Evolutionary conservation across 2,113 vertebrate genomes (phyloP), one percentile per base, ranked within the genome.

Genomic region (Myiozetetes cayanensis): DNA sequence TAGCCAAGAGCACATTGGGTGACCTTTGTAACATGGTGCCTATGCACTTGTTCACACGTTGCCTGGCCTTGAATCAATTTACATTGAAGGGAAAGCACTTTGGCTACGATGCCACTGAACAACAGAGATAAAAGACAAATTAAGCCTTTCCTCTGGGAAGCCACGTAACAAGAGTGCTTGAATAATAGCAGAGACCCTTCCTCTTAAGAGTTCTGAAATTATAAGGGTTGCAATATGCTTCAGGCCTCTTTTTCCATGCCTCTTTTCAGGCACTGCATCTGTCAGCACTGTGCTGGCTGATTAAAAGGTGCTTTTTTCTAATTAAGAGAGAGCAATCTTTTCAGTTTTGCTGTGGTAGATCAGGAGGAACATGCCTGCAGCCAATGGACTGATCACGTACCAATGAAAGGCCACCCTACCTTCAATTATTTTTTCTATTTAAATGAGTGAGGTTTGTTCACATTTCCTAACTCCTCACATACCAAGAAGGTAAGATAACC

Each of bases 281-380:
- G 73, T 62, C 82, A 96, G 75, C 62, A 41, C 19, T 50, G n/a
- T 50, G 24, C 88, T 67, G 63, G 66, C 68, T 93, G 77, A 95
- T 93, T 92, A 91, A 93, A 91, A 94, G 73, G 79, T 83, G 47
- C 63, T 92, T 90, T 79, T 55, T 86, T 63, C 75, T 94, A 92
- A 95, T 78, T 83, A 90, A 86, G 68, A 85, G 44, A 70, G 55
- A 91, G 39, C 24, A 43, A 1, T 3, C 41, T 75, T 66, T 76
- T 46, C 62, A 91, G 30, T 67, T 74, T 50, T 82, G 73, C 78
- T 85, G 46, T 46, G 55, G 52, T 59, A 58, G 53, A 94, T 59
- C 43, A 83, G 46, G 70, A 74, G 41, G 46, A 59, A 58, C 66
- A 65, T 46, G 49, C 35, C 43, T 39, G 53, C 41, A 92, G 63